These are phyloP conservation scores for Rafetus swinhoei DNA, from an alignment of 2,113 vertebrate genomes.

Conservation along the genomic window DNA sequence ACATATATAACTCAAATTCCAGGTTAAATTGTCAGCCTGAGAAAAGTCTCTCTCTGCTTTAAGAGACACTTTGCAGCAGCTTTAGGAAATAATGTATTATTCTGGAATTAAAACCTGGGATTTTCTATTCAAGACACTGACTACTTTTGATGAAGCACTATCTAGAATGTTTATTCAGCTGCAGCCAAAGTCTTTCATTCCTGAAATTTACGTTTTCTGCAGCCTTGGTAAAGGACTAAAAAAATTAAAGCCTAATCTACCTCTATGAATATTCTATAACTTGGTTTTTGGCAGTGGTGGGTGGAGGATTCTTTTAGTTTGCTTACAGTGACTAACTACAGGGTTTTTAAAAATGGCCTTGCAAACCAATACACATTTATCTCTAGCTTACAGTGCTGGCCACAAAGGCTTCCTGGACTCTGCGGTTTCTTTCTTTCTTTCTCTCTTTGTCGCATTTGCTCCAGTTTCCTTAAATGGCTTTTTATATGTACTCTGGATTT, in stretches of 20 bases:
- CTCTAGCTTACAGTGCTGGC: not conserved
- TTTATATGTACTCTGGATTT: conserved; percentile 7
- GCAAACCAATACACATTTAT: not conserved
- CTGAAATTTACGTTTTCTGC: not conserved
- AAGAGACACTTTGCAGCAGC: not conserved
- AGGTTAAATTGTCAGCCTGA: not conserved
- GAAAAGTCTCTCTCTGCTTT: not conserved
- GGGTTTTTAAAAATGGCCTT: not conserved
- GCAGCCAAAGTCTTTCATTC: not conserved
- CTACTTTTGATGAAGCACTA: not conserved
- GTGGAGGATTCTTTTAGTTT: not conserved
- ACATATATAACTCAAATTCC: not conserved
- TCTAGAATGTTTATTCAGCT: not conserved
- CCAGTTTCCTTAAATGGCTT: conserved; percentile 60
- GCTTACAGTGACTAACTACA: not conserved
- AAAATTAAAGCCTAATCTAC: not conserved
- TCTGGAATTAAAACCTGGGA: not conserved
- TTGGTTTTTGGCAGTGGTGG: not conserved
- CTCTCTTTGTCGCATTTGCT: not conserved
- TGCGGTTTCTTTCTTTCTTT: not conserved
- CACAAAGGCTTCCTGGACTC: not conserved
- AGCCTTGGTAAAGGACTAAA: not conserved
- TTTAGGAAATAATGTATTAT: not conserved
- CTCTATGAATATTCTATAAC: not conserved
- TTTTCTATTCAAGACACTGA: not conserved